Evolutionary conservation across 2,113 vertebrate species (phyloP), one percentile per base, ranked within the genome.

Genomic region (Ciconia maguari): DNA sequence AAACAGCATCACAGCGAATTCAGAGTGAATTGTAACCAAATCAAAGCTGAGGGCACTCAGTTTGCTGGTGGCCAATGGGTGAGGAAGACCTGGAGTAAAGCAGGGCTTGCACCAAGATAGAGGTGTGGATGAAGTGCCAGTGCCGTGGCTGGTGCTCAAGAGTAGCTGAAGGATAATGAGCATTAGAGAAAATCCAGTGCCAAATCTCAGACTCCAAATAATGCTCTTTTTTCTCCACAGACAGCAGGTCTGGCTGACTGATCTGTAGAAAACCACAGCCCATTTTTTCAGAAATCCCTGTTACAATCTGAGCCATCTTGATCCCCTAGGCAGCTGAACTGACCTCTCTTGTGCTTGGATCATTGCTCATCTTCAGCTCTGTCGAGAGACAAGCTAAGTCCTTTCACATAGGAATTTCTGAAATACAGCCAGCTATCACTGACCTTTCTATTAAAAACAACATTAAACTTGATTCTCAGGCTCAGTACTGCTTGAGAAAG

Each of bases 381-480:
- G 89, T 83, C 1, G 3, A 82, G 78, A 94, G 71, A 82, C 69
- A 89, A 91, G 51, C 49, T 76, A 49, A 64, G n/a, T 84, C 36
- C 57, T 94, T 95, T 91, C 94, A 76, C 81, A 93, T 5, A 92
- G 87, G 83, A 95, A 94, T 94, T 94, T 82, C 83, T 96, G 97
- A 94, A 94, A 82, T 76, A 65, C 30, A 89, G 90, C 91, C 96
- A 96, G 89, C 57, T 57, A 83, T 87, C 81, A 79, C 66, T 95
- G 96, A 97, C 89, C 89, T 94, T 94, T 96, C 93, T 95, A 91
- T 83, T 95, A 94, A 96, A 96, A 97, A 91, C 42, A 62, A 90
- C 91, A 87, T 65, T 84, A 89, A 93, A 87, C 49, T 95, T 52
- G 27, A 89, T 93, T 95, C 86, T 95, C 89, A 94, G 91, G 93